phyloP scores from a whole-genome alignment of 2,797 vertebrate species.

The Hypotaenidia philippensis region DNA sequence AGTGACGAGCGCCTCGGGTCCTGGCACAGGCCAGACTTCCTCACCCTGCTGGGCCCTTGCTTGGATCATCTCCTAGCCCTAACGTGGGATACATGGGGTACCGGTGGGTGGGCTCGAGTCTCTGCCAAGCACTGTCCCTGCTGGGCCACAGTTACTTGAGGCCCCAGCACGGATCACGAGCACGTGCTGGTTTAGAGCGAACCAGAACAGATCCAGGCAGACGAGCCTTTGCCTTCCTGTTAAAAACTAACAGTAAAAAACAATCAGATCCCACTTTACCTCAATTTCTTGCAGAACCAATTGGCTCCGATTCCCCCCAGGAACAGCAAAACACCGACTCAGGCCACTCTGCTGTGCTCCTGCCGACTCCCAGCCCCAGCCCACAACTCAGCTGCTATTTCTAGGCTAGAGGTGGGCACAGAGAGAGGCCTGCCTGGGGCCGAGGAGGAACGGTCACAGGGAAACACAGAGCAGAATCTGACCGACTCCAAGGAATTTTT shows the following conservation, averaged over 20 bases:
- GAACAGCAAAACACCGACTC: no score
- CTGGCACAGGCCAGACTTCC: neutral
- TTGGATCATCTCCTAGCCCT: neutral
- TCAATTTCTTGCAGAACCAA: neutral
- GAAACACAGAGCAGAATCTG: neutral
- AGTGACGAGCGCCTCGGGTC: rapidly evolving
- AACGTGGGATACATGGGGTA: neutral
- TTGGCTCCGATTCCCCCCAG: neutral
- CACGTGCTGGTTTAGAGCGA: neutral
- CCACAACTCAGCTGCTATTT: rapidly evolving
- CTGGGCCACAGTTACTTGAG: no score
- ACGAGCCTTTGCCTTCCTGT: neutral
- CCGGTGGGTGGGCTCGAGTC: neutral
- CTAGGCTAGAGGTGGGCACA: neutral
- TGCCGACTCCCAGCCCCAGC: neutral
- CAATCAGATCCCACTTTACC: rapidly evolving
- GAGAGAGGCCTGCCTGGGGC: neutral
- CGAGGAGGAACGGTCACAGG: rapidly evolving
- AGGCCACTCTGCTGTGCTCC: neutral
- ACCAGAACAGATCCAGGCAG: neutral
- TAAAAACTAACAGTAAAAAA: neutral
- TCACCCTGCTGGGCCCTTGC: neutral
- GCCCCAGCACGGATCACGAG: rapidly evolving
- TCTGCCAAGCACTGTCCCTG: no score
- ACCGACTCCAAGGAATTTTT: rapidly evolving